Evolutionary conservation across 2,888 invertebrate species (phyloP), one percentile per base, ranked within the genome.

Genomic region (Epirrhoe alternata): DNA sequence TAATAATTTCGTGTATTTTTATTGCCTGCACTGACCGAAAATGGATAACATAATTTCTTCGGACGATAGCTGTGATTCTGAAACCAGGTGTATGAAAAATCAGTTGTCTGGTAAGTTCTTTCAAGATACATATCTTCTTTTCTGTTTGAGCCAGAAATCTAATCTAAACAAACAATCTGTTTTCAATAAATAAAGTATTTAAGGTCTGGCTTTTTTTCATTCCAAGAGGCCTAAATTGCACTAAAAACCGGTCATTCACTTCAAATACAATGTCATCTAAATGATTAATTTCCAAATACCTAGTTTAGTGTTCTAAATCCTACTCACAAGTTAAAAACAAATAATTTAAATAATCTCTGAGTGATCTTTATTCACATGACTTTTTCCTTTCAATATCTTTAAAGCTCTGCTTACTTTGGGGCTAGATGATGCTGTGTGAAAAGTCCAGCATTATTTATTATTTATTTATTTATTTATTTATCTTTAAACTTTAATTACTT

Each of bases 41-140:
- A 83, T 83, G 83, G 83, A 83, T 72, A 74, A 78, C 17, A 70
- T 79, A 56, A 61, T 87, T 66, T 88, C 87, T 24, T 91, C 90
- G 12, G 92, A 91, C 68, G 92, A 92, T 79, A 92, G 89, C 72
- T 86, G 86, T 75, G 92, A 92, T 82, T 86, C 85, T n/a, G 92
- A 91, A 82, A 83, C 86, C 57, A 87, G 85, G 75, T 76, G 72
- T 50, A 86, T 93, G 86, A 92, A 86, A 81, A 85, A 75, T 72
- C 86, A 89, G 80, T 81, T 93, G 74, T 85, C 78, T 55, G 92
- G 92, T 91, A 82, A 73, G 75, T 51, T 24, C 49, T 30, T 14
- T 10, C 1, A 17, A 50, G 38, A 10, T 42, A 38, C 1, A 0
- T 38, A 33, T 7, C 38, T 42, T 42, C 38, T 10, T 6, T 42